Evolutionary conservation across 2,113 vertebrate species (phyloP).

Genomic region (Saccopteryx bilineata): DNA sequence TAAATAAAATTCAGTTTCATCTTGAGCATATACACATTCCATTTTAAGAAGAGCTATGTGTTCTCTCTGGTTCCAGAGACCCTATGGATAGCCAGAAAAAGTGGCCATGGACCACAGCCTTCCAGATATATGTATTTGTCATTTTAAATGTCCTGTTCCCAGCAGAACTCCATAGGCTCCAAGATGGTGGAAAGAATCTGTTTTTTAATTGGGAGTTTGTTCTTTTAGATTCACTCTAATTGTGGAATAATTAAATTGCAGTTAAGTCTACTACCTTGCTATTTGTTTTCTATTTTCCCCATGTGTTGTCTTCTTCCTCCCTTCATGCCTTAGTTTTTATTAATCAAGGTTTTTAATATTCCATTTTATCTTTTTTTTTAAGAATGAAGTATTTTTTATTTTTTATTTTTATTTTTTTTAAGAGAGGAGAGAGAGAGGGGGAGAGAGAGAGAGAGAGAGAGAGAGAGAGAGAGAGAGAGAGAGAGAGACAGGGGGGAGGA

Average conservation of each 20-base stretch:
- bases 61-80: background rate
- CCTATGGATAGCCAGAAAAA: background rate
- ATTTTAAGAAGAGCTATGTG: background rate
- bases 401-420: too few species aligned
- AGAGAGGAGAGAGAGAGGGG: too few species aligned
- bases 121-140: background rate
- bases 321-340: slow-evolving; percentile 22
- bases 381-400: too few species aligned
- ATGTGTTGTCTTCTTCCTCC: slow-evolving; percentile 13
- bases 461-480: too few species aligned
- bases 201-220: background rate
- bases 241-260: background rate
- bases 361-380: background rate
- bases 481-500: too few species aligned
- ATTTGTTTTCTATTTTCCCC: slow-evolving; percentile 3
- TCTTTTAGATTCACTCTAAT: background rate
- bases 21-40: background rate
- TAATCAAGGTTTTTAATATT: background rate
- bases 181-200: background rate
- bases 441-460: too few species aligned
- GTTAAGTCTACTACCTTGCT: background rate
- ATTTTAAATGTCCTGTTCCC: background rate
- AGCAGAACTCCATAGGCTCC: background rate
- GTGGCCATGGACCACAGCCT: background rate
- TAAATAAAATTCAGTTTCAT: background rate